Evolutionary conservation across 2,797 vertebrate species (phyloP).

Genomic region (Tachyglossus aculeatus): DNA sequence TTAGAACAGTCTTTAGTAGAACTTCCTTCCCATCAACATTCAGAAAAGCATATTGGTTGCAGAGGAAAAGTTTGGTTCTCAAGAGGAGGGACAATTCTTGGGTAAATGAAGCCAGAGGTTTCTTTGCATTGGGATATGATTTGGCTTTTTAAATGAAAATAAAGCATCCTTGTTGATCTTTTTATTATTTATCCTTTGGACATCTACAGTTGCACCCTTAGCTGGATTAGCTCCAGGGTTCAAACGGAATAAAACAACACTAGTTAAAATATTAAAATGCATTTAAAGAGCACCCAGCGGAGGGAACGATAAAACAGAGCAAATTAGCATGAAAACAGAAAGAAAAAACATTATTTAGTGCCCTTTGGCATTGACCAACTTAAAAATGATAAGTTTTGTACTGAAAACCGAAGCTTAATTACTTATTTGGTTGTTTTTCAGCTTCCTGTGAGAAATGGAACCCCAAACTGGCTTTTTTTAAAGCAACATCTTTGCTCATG

Average conservation of each 20-base stretch:
- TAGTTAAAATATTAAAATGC: not conserved
- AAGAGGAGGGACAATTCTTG: not conserved
- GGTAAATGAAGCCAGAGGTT: conserved; percentile 19
- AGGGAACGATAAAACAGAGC: not conserved
- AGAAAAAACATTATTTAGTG: not conserved
- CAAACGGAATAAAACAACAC: not conserved
- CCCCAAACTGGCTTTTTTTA: too few species aligned
- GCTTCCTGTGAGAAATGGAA: too few species aligned
- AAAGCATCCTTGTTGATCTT: conserved; percentile 18
- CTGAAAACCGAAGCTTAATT: not conserved
- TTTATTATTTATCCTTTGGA: conserved; percentile 3
- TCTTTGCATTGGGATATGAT: not conserved
- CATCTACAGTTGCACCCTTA: not conserved
- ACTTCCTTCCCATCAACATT: too few species aligned
- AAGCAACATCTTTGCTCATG: too few species aligned
- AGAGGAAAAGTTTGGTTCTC: not conserved
- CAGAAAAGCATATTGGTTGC: too few species aligned
- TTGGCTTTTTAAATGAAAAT: conserved; percentile 24
- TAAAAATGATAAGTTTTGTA: not conserved
- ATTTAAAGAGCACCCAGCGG: not conserved
- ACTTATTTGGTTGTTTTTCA: not conserved
- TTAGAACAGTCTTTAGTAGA: too few species aligned
- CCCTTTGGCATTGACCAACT: not conserved
- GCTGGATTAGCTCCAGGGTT: not conserved
- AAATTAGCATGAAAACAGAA: not conserved